These are phyloP conservation scores for Pseudachorutes palmiensis DNA, from an alignment of 1,140 invertebrate species.

Conservation along the genomic window DNA sequence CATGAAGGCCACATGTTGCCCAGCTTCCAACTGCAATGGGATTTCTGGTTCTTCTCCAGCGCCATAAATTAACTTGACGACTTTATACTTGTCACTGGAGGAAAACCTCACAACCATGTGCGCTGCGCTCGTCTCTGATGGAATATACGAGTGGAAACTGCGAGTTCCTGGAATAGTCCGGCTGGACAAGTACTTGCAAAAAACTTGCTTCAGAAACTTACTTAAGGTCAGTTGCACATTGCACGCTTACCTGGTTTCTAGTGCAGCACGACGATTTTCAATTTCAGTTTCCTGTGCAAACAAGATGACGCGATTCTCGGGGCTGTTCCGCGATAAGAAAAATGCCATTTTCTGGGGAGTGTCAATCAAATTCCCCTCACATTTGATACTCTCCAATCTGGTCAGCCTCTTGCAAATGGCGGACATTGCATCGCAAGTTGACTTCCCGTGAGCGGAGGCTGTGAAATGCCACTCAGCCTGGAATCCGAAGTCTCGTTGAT, in stretches of 20 bases:
- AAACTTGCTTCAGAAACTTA: background rate
- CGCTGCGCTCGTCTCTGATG: background rate
- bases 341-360: background rate
- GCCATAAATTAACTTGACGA: background rate
- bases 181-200: background rate
- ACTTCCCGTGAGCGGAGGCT: conserved; percentile 41
- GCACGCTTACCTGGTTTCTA: background rate
- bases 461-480: conserved; percentile 40
- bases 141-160: background rate
- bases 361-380: background rate
- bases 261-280: background rate
- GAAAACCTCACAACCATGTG: background rate
- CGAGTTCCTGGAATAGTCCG: background rate
- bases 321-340: background rate
- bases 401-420: conserved; percentile 37
- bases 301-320: background rate
- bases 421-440: conserved; percentile 43
- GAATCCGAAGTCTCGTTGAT: conserved; percentile 39
- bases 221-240: background rate
- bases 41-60: background rate
- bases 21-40: background rate
- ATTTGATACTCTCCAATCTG: conserved; percentile 5
- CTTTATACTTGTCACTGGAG: background rate
- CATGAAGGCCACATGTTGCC: background rate
- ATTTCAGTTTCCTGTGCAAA: background rate